Base-by-base conservation (phyloP, 2,888 invertebrate genomes). In the Metacarcinus magister region DNA sequence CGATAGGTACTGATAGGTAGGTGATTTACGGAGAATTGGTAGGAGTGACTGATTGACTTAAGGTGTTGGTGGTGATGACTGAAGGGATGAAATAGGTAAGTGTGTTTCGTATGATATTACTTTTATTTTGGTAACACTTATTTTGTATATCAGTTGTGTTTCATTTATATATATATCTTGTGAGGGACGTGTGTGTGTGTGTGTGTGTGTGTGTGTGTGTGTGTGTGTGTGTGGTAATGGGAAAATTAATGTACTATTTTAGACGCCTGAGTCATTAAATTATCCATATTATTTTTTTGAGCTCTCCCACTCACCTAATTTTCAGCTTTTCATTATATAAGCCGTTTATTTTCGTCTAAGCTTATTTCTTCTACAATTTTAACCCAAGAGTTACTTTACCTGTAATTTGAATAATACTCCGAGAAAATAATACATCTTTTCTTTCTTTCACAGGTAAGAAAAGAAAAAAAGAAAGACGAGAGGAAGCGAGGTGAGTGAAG, bases 131-230 rank as follows among this genome's bases (percentile, higher is more conserved):
- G 75, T 75, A 28, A 75, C 28, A 82, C 28, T 82, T 28, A 8
- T 1, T 82, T 82, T 82, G 82, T 82, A 32, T 82, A 32, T 32
- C 5, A 10, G 82, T 82, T 82, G 28, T 82, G 82, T 82, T 8
- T 82, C n/a, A 8, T 82, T 28, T 82, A 8, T 82, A 32, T 82
- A 10, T 82, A 13, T 82, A 32, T 82, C 32, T 82, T 82, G 82
- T 82, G 82, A 32, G 82, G 28, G 82, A n/a, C 32, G 82, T 82
- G 82, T 82, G 82, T 82, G 82, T 82, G 82, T 82, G 82, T 82
- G 82, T 82, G 82, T 82, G 82, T 82, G 82, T 82, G 82, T 82
- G 82, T 82, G 82, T 82, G 82, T 82, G 82, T 32, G 82, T 32
- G 82, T 32, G 82, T 32, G 82, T 32, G 82, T 32, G 32, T 28